Conservation (phyloP, 2,797 vertebrate species). For the Phrynocephalus guinanensis region DNA sequence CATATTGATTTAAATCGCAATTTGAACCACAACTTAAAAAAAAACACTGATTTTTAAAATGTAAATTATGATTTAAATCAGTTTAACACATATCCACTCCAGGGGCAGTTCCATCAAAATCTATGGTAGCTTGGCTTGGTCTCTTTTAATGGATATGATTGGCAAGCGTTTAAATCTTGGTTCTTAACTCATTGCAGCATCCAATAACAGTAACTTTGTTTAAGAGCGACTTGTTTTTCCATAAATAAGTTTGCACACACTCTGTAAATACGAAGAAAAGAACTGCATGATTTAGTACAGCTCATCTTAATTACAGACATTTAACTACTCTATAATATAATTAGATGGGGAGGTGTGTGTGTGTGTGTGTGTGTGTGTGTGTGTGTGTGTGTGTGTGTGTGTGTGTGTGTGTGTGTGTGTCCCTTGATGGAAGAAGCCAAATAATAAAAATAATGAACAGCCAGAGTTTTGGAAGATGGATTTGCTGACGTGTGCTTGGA, state of each 20-base stretch:
- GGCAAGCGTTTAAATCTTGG: background rate
- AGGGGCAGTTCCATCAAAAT: background rate
- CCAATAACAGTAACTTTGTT: conserved; percentile 19
- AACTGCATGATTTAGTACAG: conserved; percentile 21
- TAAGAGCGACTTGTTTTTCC: conserved; percentile 26
- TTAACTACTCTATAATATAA: conserved; percentile 34
- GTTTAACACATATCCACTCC: too few species aligned
- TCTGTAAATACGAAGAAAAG: conserved; percentile 2
- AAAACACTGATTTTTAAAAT: too few species aligned
- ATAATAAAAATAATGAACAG: conserved; percentile 39
- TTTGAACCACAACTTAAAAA: too few species aligned
- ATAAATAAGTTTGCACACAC: conserved; percentile 17
- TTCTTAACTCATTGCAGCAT: conserved; percentile 20
- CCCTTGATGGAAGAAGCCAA: conserved; percentile 1
- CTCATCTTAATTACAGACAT: conserved; percentile 22
- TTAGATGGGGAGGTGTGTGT: background rate
- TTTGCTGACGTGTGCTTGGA: conserved; percentile 35
- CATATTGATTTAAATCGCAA: too few species aligned
- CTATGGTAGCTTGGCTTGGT: background rate
- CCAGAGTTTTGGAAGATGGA: conserved; percentile 20
- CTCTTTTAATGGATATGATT: background rate
- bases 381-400: too few species aligned
- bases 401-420: too few species aligned
- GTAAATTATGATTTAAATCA: too few species aligned
- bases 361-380: too few species aligned